Base-by-base conservation (phyloP, 2,113 vertebrate genomes). In the Speoplatyrhinus poulsoni region DNA sequence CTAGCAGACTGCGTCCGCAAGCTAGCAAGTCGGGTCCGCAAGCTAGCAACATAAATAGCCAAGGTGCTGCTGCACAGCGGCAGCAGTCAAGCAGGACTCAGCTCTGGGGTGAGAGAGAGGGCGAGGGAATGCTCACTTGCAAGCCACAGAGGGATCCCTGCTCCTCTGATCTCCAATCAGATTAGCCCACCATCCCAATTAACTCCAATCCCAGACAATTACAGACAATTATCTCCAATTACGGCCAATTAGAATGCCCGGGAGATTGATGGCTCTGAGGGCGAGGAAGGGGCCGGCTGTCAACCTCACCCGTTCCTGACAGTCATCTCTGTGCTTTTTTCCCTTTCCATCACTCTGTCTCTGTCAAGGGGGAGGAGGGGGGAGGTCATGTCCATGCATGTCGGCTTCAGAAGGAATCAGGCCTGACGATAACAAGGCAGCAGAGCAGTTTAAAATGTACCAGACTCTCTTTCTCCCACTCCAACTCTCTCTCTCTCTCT, bases 131-230 rank as follows among this genome's bases (percentile, higher is more conserved):
- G 77, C 82, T 72, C 75, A 54, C 73, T 80, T 67, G 59, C 72
- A 87, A 88, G 75, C 79, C 85, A 84, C 88, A 86, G 81, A 82
- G 82, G 85, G 79, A 72, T 62, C 69, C 71, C n/a, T 49, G 8
- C 65, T 70, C 74, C 87, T 89, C 82, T 90, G 86, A 89, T 89
- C 86, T 88, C 36, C 11, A 84, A 89, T 89, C 87, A 88, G 89
- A 91, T 90, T 87, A 88, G 68, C 56, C 84, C 79, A 67, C 75
- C 70, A 9, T 46, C 19, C 65, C 82, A 91, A 89, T 91, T 91
- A 91, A 80, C 83, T 79, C 79, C 83, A 91, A 91, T 90, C 87
- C 89, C 33, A 87, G 81, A 46, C 85, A 88, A 89, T 90, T 87
- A 84, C 84, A 86, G 68, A 59, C 72, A 89, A 88, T 90, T 90